Evolutionary conservation across 1,140 invertebrate species (phyloP).

Genomic region (Nephila pilipes): DNA sequence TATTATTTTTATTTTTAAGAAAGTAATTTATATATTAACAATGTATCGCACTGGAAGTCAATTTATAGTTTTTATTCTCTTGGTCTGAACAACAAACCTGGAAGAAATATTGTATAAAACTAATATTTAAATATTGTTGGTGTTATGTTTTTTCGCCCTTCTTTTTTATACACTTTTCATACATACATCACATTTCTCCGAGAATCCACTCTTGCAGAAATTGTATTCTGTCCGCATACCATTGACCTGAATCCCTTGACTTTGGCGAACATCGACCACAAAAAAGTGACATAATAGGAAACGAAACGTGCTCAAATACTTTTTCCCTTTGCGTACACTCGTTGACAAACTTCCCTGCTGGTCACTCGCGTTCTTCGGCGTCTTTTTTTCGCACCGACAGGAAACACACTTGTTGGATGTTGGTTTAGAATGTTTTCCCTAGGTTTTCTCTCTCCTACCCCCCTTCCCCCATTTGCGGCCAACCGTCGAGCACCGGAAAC

Average conservation of each 20-base stretch:
- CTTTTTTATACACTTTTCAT: neutral
- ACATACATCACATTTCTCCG: neutral
- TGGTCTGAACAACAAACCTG: too few relatives aligned
- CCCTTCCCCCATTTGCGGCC: neutral
- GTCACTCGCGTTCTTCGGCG: constrained; percentile 40
- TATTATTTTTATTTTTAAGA: too few relatives aligned
- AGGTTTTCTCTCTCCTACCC: neutral
- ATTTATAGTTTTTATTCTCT: too few relatives aligned
- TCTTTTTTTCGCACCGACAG: constrained; percentile 45
- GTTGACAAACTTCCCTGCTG: constrained; percentile 40
- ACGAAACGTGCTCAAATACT: neutral
- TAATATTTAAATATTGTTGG: too few relatives aligned
- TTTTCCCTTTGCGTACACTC: neutral
- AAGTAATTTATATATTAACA: too few relatives aligned
- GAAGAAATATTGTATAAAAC: neutral
- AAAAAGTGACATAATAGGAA: neutral
- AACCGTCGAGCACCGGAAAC: constrained; percentile 59
- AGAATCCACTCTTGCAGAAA: neutral
- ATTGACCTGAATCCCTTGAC: neutral
- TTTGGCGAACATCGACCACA: neutral
- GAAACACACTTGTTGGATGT: constrained; percentile 60
- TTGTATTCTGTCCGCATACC: neutral
- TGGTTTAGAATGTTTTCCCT: constrained; percentile 57
- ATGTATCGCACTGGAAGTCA: too few relatives aligned
- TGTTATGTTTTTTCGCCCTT: too few relatives aligned